Base-by-base conservation (phyloP, 1,140 invertebrate genomes). In the Mycetomoellerius zeteki region DNA sequence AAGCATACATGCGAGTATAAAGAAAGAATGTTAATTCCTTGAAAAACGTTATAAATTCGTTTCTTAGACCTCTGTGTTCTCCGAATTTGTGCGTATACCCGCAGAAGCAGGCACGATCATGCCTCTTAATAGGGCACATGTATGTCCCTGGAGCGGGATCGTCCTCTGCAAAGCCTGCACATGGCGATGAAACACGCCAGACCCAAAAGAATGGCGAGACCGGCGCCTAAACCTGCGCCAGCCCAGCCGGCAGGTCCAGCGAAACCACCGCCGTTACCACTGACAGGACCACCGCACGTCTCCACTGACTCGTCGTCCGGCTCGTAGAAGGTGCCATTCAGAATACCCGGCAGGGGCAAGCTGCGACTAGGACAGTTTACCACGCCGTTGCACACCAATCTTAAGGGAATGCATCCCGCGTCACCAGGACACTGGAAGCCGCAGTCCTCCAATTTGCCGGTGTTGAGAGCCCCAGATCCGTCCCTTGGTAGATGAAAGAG, bases 401-500 rank as follows among this genome's bases (percentile, higher is more conserved):
- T 96, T 8, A 96, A 96, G 1, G 98, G 97, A 90, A 99, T 98
- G 92, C 98, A 99, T 2, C 97, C 97, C 43, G 97, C 96, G 81
- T 98, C 97, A 8, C 97, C 98, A 0, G 98, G 98, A 95, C 98
- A 99, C 65, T 97, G 96, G 90, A 98, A 99, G 86, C 97, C 97
- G 91, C 98, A 98, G 67, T 96, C 96, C 75, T 96, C 96, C 0
- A 95, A 92, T 95, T 94, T 98, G 96, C 85, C 97, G 96, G 97
- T 97, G 95, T 97, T 97, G 54, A 98, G 92, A n/a, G 97, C 97
- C 0, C 98, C 98, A 86, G 98, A 97, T 12, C 96, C 96, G 93
- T 98, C 98, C 77, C 98, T 96, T 0, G 98, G 98, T 85, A 98
- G 94, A 93, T 98, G 98, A 92, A 97, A 98, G n/a, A 98, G 95